Evolutionary conservation across 1,140 invertebrate genomes (phyloP).

Genomic region (Oedothorax gibbosus): DNA sequence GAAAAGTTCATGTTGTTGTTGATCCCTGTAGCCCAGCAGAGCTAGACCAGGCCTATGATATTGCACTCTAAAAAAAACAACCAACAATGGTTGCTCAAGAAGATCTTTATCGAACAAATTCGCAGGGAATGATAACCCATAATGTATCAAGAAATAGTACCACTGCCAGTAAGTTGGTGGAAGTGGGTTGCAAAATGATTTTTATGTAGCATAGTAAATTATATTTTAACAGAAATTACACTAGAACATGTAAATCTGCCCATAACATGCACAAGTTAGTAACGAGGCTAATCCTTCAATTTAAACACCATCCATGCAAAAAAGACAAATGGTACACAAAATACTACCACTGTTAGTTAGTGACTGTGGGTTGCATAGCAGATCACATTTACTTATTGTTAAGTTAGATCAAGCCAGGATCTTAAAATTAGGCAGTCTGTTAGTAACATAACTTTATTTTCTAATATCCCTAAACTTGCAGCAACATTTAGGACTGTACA

Average conservation of each 20-base stretch:
- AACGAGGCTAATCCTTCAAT: background rate
- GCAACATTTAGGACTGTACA: no score
- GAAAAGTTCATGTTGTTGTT: no score
- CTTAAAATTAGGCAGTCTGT: no score
- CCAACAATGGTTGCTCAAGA: no score
- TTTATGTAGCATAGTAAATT: slow-evolving; percentile 34
- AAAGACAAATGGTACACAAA: background rate
- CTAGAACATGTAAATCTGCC: slow-evolving; percentile 24
- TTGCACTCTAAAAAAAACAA: no score
- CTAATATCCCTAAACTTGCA: no score
- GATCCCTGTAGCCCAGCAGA: no score
- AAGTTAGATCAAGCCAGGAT: background rate
- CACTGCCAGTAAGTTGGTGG: slow-evolving; percentile 43
- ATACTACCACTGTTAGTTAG: background rate
- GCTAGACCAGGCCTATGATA: no score
- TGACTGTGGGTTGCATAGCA: background rate
- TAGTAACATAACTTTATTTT: no score
- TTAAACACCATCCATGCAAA: background rate
- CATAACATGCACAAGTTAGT: slow-evolving; percentile 12
- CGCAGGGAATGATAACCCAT: background rate
- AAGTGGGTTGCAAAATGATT: slow-evolving; percentile 34
- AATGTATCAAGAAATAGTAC: slow-evolving; percentile 43
- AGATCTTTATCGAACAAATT: no score
- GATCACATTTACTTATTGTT: background rate
- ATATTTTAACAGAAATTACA: slow-evolving; percentile 27